Evolutionary conservation across 2,113 vertebrate species (phyloP).

Genomic region (Macrotus californicus): DNA sequence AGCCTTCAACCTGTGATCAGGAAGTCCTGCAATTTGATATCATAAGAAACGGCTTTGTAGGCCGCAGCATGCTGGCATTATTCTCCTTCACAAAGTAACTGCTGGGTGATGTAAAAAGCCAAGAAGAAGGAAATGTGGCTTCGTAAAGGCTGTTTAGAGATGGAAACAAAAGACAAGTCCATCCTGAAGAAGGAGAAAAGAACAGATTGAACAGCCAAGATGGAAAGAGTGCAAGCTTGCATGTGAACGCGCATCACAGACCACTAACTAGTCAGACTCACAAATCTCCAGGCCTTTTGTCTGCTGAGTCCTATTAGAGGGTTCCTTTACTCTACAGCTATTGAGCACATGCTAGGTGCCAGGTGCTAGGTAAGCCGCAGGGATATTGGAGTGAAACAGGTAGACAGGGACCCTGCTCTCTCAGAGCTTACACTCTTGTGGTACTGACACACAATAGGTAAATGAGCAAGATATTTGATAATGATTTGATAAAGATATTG

Average conservation of each 20-base stretch:
- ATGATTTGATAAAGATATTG: neutral
- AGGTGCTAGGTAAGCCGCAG: neutral
- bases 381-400: neutral
- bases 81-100: neutral
- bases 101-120: conserved; percentile 12
- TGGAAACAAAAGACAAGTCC: neutral
- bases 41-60: conserved; percentile 31
- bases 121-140: conserved; percentile 1
- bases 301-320: neutral
- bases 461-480: neutral
- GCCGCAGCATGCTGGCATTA: neutral
- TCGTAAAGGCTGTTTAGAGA: neutral
- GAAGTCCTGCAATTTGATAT: conserved; percentile 37
- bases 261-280: neutral
- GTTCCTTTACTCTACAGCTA: neutral
- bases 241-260: neutral
- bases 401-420: neutral
- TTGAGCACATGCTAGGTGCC: neutral
- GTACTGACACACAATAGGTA: neutral
- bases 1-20: conserved; percentile 1
- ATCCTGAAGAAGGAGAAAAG: neutral
- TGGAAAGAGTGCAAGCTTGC: neutral
- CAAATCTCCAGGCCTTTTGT: neutral
- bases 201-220: neutral
- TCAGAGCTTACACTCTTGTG: neutral